Percentiles rank a stretch among this genome's conserved stretches.
These are phyloP conservation scores for Silurus lanzhouensis DNA, from an alignment of 2,797 vertebrate genomes.

Conservation along the genomic window DNA sequence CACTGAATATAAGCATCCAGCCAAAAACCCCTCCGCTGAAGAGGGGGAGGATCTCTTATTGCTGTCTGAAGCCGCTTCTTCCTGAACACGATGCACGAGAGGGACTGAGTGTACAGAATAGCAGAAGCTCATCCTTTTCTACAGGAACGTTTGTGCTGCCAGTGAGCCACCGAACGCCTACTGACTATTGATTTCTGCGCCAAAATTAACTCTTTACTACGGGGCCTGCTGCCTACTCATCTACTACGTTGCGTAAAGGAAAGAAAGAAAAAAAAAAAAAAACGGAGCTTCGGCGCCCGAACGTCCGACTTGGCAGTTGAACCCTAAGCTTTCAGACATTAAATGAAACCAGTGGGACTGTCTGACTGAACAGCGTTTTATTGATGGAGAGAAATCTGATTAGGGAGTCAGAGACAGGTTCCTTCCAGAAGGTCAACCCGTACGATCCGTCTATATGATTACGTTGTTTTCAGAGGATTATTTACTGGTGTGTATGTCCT, in stretches of 20 bases:
- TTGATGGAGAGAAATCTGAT: conserved; percentile 17
- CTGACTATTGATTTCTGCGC: conserved; percentile 48
- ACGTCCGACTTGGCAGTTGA: conserved; percentile 9
- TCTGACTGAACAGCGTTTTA: conserved; percentile 8
- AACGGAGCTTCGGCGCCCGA: not conserved
- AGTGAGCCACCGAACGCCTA: conserved; percentile 42
- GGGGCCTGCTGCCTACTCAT: conserved; percentile 39
- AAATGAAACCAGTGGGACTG: not conserved
- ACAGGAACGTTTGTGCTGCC: conserved; percentile 28
- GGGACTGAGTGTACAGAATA: conserved; percentile 31
- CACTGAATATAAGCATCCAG: conserved; percentile 26
- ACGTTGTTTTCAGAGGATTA: not conserved
- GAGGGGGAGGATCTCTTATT: conserved; percentile 25
- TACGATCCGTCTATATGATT: not conserved
- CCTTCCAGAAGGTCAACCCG: conserved; percentile 1
- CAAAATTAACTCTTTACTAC: conserved; percentile 57
- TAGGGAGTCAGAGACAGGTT: conserved; percentile 7
- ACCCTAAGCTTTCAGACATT: conserved; percentile 20
- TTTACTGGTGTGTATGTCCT: conserved; percentile 4
- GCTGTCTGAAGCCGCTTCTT: conserved; percentile 22
- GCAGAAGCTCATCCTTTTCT: conserved; percentile 23
- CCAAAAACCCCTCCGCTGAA: conserved; percentile 32
- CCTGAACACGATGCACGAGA: conserved; percentile 26
- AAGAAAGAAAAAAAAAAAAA: not conserved
- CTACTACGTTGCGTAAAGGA: conserved; percentile 37